Evolutionary conservation across 2,797 vertebrate species (phyloP).

Genomic region (Arnoldichthys spilopterus): DNA sequence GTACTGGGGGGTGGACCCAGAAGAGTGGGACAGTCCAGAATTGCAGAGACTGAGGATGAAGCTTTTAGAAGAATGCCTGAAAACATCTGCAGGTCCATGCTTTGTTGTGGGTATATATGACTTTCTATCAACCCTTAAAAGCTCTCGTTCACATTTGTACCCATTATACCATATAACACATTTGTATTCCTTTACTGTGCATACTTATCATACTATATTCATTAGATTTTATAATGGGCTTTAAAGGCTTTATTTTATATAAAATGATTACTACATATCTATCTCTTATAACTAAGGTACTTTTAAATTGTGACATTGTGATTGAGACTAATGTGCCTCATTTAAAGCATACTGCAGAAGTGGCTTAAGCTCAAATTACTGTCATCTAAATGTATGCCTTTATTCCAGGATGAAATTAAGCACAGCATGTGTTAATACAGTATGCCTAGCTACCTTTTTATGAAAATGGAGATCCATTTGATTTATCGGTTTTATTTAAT

Average conservation of each 20-base stretch:
- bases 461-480: background rate
- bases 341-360: background rate
- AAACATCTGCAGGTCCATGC: conserved; percentile 96
- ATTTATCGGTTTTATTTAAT: background rate
- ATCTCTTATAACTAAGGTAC: background rate
- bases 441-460: background rate
- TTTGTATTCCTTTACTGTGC: background rate
- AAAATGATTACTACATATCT: background rate
- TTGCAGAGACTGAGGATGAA: conserved; percentile 94
- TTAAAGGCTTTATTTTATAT: background rate
- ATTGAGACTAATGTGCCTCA: background rate
- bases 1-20: conserved; percentile 93
- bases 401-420: background rate
- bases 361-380: background rate
- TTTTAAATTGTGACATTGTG: conserved; percentile 1
- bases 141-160: background rate
- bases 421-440: conserved; percentile 5
- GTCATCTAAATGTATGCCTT: background rate
- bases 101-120: conserved; percentile 95
- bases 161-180: background rate
- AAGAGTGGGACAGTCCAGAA: conserved; percentile 95
- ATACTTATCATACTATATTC: background rate
- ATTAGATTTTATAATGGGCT: background rate
- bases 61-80: conserved; percentile 94
- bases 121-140: conserved; percentile 58